Evolutionary conservation across 2,888 invertebrate species (phyloP), one percentile per base, ranked within the genome.

Genomic region (Lottia gigantea): DNA sequence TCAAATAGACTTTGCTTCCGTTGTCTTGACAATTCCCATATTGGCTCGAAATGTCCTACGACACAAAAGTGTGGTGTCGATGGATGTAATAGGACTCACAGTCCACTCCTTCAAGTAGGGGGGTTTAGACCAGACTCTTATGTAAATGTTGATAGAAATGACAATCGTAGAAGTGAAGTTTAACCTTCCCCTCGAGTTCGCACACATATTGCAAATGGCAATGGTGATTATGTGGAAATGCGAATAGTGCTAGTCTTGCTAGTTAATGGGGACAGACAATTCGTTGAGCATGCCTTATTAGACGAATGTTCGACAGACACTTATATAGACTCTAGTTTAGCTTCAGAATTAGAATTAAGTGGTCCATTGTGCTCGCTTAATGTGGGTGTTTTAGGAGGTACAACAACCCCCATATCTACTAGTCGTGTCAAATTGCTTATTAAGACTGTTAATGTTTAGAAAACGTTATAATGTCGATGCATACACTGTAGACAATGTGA

Each of bases 401-500:
- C 11, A 15, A n/a, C 45, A 26, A 55, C 61, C 12, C 25, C 31
- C 8, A 64, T 67, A 12, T 19, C 61, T 11, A 67, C 67, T 8
- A 23, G 62, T 25, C 15, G n/a, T 12, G 67, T 67, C 2, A 45
- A 61, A 14, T 14, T 67, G 11, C 12, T 15, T 16, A 6, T 67
- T 16, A 26, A 15, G 16, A 67, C 63, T 12, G 16, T 25, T 16
- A 62, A 67, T 25, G 55, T 26, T n/a, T 4, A 62, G 23, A 14
- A 40, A 26, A 40, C 16, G 15, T 14, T 25, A 23, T 49, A 25
- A 61, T 14, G n/a, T 61, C 14, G 8, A 16, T 25, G 62, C 67
- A 6, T 67, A 23, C n/a, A 67, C 67, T 15, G 55, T 49, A 16
- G 61, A 67, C 23, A 65, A 64, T 19, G 67, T 67, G 3, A 67